Evolutionary conservation across 2,113 vertebrate genomes (phyloP).

Genomic region (Phylloscopus trochilus): DNA sequence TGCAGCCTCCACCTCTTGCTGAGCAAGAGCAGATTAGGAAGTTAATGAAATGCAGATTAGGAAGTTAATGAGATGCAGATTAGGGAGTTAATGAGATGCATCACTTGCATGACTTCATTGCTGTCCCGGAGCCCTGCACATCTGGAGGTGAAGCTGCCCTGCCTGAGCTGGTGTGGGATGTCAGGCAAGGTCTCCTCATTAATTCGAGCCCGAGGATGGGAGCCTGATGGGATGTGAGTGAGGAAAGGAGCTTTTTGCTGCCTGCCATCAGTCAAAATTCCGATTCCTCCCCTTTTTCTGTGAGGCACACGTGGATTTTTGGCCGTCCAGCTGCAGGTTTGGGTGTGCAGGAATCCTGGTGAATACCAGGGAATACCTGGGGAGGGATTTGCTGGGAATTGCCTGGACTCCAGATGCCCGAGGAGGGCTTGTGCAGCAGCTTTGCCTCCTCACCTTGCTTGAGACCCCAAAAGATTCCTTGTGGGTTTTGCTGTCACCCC

Average conservation of each 20-base stretch:
- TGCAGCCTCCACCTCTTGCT: neutral
- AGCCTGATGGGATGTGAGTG: neutral
- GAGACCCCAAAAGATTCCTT: fast-evolving
- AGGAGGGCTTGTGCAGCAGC: neutral
- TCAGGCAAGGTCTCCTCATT: neutral
- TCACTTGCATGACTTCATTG: neutral
- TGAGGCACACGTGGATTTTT: fast-evolving
- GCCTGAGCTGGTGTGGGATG: neutral
- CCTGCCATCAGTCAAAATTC: neutral
- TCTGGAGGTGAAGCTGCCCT: neutral
- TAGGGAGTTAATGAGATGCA: neutral
- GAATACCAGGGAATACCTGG: fast-evolving
- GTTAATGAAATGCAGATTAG: neutral
- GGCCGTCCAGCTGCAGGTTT: fast-evolving
- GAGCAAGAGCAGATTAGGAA: neutral
- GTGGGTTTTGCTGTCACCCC: neutral
- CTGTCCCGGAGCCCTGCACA: neutral
- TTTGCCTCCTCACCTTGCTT: fast-evolving
- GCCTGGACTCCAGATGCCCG: neutral
- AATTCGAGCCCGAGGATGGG: fast-evolving
- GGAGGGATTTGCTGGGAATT: neutral
- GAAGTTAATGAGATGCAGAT: neutral
- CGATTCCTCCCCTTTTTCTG: neutral
- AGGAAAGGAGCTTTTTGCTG: neutral
- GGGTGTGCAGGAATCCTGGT: neutral